Evolutionary conservation across 2,888 invertebrate species (phyloP).

Genomic region (Drosophila pseudotakahashii): DNA sequence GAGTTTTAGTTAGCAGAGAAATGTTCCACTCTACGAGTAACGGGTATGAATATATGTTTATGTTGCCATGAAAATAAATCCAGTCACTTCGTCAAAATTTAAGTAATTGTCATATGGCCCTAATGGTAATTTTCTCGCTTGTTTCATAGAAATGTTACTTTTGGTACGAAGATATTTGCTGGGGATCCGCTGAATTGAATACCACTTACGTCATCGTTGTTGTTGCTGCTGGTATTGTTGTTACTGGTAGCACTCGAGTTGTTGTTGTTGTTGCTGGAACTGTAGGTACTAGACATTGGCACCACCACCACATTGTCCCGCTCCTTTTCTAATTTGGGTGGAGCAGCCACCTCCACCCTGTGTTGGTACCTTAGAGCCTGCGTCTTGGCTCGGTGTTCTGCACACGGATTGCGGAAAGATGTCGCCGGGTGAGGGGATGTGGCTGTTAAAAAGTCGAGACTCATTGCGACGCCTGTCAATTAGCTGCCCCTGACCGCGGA

Average conservation of each 20-base stretch:
- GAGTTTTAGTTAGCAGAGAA: too few species aligned
- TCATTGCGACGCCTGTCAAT: constrained; percentile 9
- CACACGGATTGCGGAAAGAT: constrained; percentile 87
- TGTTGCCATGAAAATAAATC: too few species aligned
- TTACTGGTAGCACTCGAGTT: constrained; percentile 78
- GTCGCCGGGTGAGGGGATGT: constrained; percentile 61
- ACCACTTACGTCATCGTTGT: constrained; percentile 88
- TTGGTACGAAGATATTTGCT: background rate
- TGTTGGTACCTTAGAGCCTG: constrained; percentile 72
- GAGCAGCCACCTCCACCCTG: constrained; percentile 70
- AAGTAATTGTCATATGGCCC: too few species aligned
- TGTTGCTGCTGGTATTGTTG: constrained; percentile 85
- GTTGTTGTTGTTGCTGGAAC: constrained; percentile 76
- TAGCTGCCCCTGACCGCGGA: constrained; percentile 1
- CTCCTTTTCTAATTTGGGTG: constrained; percentile 64
- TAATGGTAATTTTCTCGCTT: too few species aligned
- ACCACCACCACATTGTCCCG: constrained; percentile 82
- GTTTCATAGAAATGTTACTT: too few species aligned
- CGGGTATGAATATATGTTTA: too few species aligned
- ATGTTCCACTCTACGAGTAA: too few species aligned
- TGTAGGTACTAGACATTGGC: constrained; percentile 86
- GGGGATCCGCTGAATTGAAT: background rate
- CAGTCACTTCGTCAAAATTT: too few species aligned
- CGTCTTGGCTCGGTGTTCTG: constrained; percentile 85
- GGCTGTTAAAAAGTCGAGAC: constrained; percentile 16